These are phyloP conservation scores for Gouania willdenowi DNA, from an alignment of 2,797 vertebrate species.

Conservation along the genomic window DNA sequence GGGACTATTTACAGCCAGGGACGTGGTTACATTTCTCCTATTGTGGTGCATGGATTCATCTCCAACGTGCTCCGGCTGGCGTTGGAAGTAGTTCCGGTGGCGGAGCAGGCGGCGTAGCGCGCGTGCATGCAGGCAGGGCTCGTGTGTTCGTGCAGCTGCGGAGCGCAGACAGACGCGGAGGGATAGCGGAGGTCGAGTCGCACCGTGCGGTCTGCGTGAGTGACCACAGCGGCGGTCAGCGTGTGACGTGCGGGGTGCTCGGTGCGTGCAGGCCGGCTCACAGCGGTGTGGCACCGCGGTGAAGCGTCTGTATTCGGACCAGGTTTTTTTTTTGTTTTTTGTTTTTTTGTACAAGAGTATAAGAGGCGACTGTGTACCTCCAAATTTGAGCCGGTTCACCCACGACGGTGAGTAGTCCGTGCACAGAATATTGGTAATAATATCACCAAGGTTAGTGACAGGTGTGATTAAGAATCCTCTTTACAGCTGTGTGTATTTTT, in stretches of 20 bases:
- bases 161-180: conserved; percentile 49
- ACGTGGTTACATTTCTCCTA: conserved; percentile 46
- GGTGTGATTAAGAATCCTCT: no score
- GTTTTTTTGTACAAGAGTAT: conserved; percentile 33
- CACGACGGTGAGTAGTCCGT: conserved; percentile 57
- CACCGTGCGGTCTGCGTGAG: conserved; percentile 37
- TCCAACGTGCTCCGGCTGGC: conserved; percentile 70
- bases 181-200: conserved; percentile 42
- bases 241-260: conserved; percentile 26
- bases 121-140: conserved; percentile 41
- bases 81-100: conserved; percentile 78
- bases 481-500: no score
- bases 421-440: no score
- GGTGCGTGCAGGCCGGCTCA: conserved; percentile 19
- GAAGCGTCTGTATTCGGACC: conserved; percentile 63
- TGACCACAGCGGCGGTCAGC: conserved; percentile 57
- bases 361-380: no score
- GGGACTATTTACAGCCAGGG: conserved; percentile 65
- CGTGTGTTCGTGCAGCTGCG: no score
- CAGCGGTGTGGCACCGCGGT: conserved; percentile 24
- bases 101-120: conserved; percentile 51
- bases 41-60: conserved; percentile 69
- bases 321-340: conserved; percentile 52
- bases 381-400: conserved; percentile 48
- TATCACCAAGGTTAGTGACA: no score